phyloP scores from a whole-genome alignment of 2,797 vertebrate species.

The Eremophila alpestris region DNA sequence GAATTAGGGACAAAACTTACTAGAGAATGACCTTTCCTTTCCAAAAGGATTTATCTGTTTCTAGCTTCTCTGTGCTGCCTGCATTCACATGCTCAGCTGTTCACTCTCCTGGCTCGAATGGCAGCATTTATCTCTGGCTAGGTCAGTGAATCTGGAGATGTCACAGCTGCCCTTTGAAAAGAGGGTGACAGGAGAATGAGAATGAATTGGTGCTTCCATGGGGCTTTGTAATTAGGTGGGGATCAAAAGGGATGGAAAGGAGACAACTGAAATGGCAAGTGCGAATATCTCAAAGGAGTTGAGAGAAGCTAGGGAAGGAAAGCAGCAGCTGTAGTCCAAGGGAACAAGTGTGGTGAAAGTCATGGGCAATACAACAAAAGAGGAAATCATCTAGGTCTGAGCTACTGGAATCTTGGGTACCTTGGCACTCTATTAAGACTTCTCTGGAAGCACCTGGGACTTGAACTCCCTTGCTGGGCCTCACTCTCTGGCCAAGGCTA shows the following conservation, averaged over 20 bases:
- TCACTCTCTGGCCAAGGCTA: neutral
- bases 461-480: neutral
- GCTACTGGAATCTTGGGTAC: neutral
- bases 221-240: neutral
- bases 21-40: neutral
- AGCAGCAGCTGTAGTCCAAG: neutral
- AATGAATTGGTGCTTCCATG: neutral
- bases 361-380: neutral
- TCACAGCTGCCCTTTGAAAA: neutral
- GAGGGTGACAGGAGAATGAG: neutral
- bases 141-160: neutral
- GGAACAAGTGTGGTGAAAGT: neutral
- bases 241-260: neutral
- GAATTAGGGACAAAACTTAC: neutral
- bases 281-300: neutral
- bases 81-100: neutral
- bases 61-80: neutral
- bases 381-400: neutral
- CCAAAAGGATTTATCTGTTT: neutral
- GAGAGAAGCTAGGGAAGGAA: neutral
- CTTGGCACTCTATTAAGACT: neutral
- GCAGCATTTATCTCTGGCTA: neutral
- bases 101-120: neutral
- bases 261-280: neutral
- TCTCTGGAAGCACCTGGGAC: neutral